phyloP scores from a whole-genome alignment of 1,140 invertebrate genomes.

The Drosophila bifasciata region DNA sequence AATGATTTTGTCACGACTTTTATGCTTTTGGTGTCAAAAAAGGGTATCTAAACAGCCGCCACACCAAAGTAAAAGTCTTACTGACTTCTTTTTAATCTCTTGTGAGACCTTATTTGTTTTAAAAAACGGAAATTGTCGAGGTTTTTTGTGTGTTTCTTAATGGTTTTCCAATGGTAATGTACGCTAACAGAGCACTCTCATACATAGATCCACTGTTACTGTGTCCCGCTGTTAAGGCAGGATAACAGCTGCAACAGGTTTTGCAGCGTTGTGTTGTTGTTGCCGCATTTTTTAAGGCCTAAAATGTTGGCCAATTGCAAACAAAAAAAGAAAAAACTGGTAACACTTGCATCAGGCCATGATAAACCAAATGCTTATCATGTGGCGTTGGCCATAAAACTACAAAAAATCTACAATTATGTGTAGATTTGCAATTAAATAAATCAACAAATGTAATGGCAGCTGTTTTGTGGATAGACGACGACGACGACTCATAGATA shows the following conservation, averaged over 20 bases:
- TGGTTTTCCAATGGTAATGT: no score
- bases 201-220: slow-evolving; percentile 28
- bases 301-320: slow-evolving; percentile 22
- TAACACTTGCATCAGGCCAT: slow-evolving; percentile 20
- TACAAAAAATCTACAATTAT: slow-evolving; percentile 31
- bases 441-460: slow-evolving; percentile 59
- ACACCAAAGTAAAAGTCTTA: no score
- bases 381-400: slow-evolving; percentile 37
- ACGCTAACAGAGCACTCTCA: no score
- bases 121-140: slow-evolving; percentile 40
- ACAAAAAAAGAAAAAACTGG: slow-evolving; percentile 46
- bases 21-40: no score
- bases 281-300: slow-evolving; percentile 13
- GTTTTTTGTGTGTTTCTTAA: not conserved
- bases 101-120: slow-evolving; percentile 27
- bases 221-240: not conserved
- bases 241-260: slow-evolving; percentile 32
- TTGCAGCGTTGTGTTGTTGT: slow-evolving; percentile 12
- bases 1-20: no score
- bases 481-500: no score
- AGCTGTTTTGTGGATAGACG: slow-evolving; percentile 28
- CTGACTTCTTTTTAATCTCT: slow-evolving; percentile 41
- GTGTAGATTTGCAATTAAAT: slow-evolving; percentile 60
- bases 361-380: slow-evolving; percentile 53
- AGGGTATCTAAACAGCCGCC: no score